Conservation (phyloP, 2,113 vertebrate genomes). For the Phylloscopus whistleri region DNA sequence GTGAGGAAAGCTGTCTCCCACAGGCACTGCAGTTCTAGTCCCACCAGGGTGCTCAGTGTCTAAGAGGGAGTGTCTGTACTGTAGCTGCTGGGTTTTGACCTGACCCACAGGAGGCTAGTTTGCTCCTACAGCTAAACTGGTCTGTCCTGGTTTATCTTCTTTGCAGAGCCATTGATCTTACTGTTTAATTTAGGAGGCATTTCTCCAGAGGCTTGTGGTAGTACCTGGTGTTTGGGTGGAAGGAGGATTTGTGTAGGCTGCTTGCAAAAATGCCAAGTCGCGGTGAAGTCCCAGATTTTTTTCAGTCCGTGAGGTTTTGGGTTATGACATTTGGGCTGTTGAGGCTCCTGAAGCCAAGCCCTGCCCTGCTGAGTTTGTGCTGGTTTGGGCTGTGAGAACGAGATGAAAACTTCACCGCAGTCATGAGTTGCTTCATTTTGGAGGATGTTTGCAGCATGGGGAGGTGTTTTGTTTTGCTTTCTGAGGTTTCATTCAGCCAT, state of each 20-base stretch:
- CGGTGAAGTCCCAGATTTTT: neutral
- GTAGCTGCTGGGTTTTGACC: neutral
- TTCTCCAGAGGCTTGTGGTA: neutral
- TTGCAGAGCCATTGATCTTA: neutral
- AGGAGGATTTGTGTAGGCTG: neutral
- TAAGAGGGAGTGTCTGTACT: neutral
- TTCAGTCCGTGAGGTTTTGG: fast-evolving
- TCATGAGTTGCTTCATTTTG: neutral
- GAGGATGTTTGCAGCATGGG: neutral
- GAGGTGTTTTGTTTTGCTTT: neutral
- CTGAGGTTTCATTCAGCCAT: neutral
- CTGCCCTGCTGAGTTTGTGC: neutral
- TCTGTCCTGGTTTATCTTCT: neutral
- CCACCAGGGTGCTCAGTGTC: neutral
- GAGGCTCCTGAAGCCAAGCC: neutral
- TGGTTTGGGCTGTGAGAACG: fast-evolving
- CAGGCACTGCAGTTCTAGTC: neutral
- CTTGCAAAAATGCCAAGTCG: fast-evolving
- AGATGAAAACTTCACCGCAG: neutral
- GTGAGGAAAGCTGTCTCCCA: neutral
- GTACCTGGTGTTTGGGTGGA: neutral
- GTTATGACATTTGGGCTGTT: neutral
- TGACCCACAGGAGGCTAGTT: neutral
- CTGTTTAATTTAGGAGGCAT: neutral
- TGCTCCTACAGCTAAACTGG: neutral